Conservation (phyloP, 37 sponge, comb jelly and placozoan species). For the Dysidea cf. avara region DNA sequence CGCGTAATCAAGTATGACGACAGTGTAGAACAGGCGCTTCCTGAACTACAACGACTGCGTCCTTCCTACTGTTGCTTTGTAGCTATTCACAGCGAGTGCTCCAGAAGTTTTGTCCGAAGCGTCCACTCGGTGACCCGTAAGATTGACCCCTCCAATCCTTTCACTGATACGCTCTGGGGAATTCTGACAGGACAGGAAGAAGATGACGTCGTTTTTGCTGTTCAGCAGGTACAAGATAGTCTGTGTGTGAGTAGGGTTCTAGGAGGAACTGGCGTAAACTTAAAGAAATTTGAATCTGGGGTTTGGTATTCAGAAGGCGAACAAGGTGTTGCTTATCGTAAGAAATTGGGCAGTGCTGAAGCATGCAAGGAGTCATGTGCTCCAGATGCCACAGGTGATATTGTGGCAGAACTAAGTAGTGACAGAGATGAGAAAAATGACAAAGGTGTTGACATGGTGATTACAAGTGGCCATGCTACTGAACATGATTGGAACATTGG, state of each 20-base stretch:
- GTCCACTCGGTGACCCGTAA: slow-evolving; percentile 48
- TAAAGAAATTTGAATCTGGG: slow-evolving; percentile 58
- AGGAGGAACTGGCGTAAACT: slow-evolving; percentile 27
- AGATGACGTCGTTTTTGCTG: slow-evolving; percentile 48
- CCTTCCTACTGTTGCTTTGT: slow-evolving; percentile 68
- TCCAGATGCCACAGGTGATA: slow-evolving; percentile 32
- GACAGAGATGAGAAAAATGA: slow-evolving; percentile 24
- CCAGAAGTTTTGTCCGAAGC: slow-evolving; percentile 21
- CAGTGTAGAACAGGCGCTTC: slow-evolving; percentile 7
- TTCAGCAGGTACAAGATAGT: slow-evolving; percentile 43
- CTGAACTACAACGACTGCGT: slow-evolving; percentile 11
- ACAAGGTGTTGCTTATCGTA: slow-evolving; percentile 21
- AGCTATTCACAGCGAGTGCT: slow-evolving; percentile 43
- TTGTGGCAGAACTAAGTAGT: slow-evolving; percentile 37
- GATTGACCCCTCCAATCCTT: slow-evolving; percentile 59
- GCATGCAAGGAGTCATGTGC: slow-evolving; percentile 22
- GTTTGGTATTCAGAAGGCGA: slow-evolving; percentile 53
- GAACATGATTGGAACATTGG: slow-evolving; percentile 56
- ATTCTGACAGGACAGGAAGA: slow-evolving; percentile 53
- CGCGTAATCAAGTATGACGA: slow-evolving; percentile 5
- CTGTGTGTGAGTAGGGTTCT: slow-evolving; percentile 38
- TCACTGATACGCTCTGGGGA: slow-evolving; percentile 68
- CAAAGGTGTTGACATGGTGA: slow-evolving; percentile 59
- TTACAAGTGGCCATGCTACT: slow-evolving; percentile 73
- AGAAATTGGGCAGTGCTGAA: neutral